Conservation (phyloP, 2,888 invertebrate species). For the Camptogramma bilineatum region DNA sequence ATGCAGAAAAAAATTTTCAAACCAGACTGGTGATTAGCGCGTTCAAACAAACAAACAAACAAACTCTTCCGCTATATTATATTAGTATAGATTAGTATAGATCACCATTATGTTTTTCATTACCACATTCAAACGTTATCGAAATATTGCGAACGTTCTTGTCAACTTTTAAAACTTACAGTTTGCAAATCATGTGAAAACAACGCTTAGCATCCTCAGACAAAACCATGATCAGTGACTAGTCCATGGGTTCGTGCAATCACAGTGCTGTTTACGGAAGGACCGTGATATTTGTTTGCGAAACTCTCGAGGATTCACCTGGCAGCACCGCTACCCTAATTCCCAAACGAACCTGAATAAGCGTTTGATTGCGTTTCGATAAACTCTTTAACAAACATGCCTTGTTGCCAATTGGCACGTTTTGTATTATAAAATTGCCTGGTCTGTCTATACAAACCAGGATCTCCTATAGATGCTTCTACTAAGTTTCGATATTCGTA, state of each 20-base stretch:
- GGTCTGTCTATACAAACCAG: constrained; percentile 1
- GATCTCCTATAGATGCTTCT: neutral
- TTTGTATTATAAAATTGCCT: constrained; percentile 36
- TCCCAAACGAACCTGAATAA: constrained; percentile 73
- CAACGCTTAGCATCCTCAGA: neutral
- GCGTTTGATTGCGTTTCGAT: constrained; percentile 68
- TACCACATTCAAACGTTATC: no score
- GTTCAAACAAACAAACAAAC: no score
- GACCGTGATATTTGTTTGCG: constrained; percentile 75
- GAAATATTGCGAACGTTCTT: no score
- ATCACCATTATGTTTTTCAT: no score
- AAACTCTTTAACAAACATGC: constrained; percentile 56
- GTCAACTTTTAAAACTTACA: no score
- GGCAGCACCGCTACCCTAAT: constrained; percentile 62
- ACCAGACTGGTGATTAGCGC: no score
- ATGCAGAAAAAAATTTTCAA: no score
- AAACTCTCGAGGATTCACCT: constrained; percentile 69
- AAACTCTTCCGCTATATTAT: no score
- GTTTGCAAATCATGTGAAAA: no score
- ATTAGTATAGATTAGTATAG: no score
- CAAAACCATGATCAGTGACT: constrained; percentile 2
- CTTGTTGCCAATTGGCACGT: constrained; percentile 49
- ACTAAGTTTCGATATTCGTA: neutral
- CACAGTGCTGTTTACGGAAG: constrained; percentile 68
- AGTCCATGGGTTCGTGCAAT: constrained; percentile 54